Evolutionary conservation across 1,140 invertebrate species (phyloP).

Genomic region (Drosophila orosa): DNA sequence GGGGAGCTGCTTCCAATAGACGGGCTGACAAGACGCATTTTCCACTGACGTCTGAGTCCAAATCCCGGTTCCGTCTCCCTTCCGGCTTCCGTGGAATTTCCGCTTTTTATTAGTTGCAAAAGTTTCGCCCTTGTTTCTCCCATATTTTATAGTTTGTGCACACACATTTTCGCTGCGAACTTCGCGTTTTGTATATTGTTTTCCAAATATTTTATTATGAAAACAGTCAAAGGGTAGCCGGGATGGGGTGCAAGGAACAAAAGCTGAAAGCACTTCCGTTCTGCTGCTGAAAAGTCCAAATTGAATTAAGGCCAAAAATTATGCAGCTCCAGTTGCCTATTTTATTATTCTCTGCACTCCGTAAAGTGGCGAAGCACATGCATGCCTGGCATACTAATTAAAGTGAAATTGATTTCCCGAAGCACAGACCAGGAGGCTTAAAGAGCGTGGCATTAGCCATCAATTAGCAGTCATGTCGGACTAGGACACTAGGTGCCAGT

Average conservation of each 20-base stretch:
- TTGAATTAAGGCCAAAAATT: slow-evolving; percentile 75
- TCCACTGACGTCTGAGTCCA: slow-evolving; percentile 29
- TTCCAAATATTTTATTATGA: slow-evolving; percentile 30
- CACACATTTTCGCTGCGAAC: slow-evolving; percentile 39
- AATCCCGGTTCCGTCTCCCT: not conserved
- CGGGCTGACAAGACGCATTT: slow-evolving; percentile 63
- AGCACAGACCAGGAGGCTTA: slow-evolving; percentile 1
- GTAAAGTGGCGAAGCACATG: slow-evolving; percentile 18
- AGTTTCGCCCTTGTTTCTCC: slow-evolving; percentile 33
- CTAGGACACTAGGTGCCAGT: not conserved
- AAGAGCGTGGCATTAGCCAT: slow-evolving; percentile 11
- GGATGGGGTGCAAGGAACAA: slow-evolving; percentile 8
- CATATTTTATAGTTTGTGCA: slow-evolving; percentile 63
- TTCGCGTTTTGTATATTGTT: slow-evolving; percentile 24
- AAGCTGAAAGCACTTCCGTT: slow-evolving; percentile 26
- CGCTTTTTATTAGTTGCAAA: slow-evolving; percentile 64
- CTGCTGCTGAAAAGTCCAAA: slow-evolving; percentile 64
- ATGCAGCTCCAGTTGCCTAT: slow-evolving; percentile 44
- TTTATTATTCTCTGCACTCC: slow-evolving; percentile 36
- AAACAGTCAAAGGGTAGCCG: slow-evolving; percentile 14
- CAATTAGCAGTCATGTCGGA: slow-evolving; percentile 25
- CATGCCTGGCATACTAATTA: slow-evolving; percentile 67
- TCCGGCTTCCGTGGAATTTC: slow-evolving; percentile 37
- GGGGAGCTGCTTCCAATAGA: slow-evolving; percentile 41
- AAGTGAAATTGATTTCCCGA: slow-evolving; percentile 62